These are phyloP conservation scores for Myopa tessellatipennis DNA, from an alignment of 2,888 invertebrate genomes.

Conservation along the genomic window DNA sequence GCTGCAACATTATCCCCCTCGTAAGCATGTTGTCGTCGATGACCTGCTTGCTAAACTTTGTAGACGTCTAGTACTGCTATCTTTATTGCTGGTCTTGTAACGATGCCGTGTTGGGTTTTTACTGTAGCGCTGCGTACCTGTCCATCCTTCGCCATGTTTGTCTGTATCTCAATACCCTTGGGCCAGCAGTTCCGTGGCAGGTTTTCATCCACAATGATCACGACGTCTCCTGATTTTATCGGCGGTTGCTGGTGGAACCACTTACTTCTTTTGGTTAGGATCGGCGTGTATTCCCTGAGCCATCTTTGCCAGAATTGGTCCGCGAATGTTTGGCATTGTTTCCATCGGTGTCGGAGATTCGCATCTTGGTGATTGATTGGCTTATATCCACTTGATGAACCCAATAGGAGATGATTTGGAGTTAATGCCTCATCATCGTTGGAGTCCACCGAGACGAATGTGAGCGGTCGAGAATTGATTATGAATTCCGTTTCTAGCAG, in stretches of 20 bases:
- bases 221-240: background rate
- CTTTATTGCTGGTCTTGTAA: constrained; percentile 36
- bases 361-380: constrained; percentile 28
- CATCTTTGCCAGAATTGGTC: background rate
- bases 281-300: constrained; percentile 40
- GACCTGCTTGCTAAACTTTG: background rate
- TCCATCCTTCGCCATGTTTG: no score
- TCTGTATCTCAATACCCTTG: constrained; percentile 17
- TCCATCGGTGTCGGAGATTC: constrained; percentile 11
- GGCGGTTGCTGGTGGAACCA: background rate
- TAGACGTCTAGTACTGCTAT: constrained; percentile 43
- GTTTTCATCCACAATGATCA: constrained; percentile 42
- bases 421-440: constrained; percentile 47
- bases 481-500: constrained; percentile 43
- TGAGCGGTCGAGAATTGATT: constrained; percentile 44
- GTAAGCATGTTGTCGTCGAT: no score
- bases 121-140: constrained; percentile 37
- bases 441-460: constrained; percentile 44
- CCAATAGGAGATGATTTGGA: constrained; percentile 46
- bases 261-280: constrained; percentile 9
- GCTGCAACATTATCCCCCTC: no score
- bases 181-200: constrained; percentile 41
- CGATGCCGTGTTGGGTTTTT: constrained; percentile 26
- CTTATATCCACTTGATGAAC: constrained; percentile 44
- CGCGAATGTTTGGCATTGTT: background rate